These are phyloP conservation scores for Tetramorium simillimum DNA, from an alignment of 1,140 invertebrate genomes.

Conservation along the genomic window DNA sequence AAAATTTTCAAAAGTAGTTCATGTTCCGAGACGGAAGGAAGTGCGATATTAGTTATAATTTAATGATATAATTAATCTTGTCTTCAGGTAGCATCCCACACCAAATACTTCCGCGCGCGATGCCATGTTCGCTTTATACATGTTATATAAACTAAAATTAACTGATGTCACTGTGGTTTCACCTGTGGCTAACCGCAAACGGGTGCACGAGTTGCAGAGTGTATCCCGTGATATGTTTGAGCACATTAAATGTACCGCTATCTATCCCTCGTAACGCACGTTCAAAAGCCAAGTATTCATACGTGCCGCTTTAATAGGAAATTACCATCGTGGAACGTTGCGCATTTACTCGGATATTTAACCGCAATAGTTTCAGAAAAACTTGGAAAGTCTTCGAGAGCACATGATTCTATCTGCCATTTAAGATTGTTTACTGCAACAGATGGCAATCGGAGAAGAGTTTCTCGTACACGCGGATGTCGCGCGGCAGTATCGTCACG, in stretches of 20 bases:
- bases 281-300: background rate
- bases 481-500: background rate
- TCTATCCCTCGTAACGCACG: background rate
- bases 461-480: background rate
- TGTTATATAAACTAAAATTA: conserved; percentile 76
- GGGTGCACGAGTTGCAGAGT: conserved; percentile 70
- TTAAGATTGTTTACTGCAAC: conserved; percentile 37
- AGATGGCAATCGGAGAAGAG: conserved; percentile 10
- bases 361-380: conserved; percentile 16
- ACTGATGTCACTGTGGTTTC: conserved; percentile 74
- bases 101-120: background rate
- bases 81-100: background rate
- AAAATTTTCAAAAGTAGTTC: background rate
- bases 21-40: background rate
- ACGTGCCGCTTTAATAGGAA: background rate
- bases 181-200: conserved; percentile 78
- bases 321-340: background rate
- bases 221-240: conserved; percentile 45
- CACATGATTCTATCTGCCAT: background rate
- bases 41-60: background rate
- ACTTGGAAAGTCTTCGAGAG: background rate
- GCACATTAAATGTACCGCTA: conserved; percentile 51
- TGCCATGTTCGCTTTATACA: background rate
- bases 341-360: background rate
- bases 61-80: background rate